Evolutionary conservation across 2,113 vertebrate genomes (phyloP).

Genomic region (Mystacornis crossleyi): DNA sequence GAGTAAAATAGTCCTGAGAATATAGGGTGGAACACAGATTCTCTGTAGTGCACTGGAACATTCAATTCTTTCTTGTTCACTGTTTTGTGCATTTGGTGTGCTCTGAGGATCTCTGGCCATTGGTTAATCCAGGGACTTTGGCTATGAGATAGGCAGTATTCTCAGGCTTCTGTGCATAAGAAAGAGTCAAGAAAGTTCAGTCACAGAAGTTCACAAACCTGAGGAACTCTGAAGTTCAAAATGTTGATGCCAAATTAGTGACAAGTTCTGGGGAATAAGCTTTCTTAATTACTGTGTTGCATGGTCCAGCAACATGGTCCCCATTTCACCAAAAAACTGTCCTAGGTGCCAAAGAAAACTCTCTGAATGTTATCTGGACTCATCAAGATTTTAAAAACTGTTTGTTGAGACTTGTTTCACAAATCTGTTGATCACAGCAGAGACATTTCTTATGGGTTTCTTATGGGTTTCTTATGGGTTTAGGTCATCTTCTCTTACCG

Average conservation of each 20-base stretch:
- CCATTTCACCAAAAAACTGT: neutral
- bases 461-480: neutral
- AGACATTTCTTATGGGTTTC: neutral
- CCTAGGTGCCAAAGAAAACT: neutral
- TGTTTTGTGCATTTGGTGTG: neutral
- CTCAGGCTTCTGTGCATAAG: neutral
- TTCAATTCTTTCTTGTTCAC: neutral
- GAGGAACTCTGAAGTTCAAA: neutral
- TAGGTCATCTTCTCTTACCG: neutral
- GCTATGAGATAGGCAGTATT: neutral
- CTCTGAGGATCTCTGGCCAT: neutral
- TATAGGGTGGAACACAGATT: neutral
- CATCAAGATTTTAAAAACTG: neutral
- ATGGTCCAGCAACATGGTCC: neutral
- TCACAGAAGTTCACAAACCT: neutral
- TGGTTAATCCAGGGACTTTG: neutral
- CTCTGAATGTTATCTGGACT: neutral
- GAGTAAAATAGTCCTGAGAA: neutral
- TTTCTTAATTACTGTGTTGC: neutral
- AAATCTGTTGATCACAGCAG: neutral
- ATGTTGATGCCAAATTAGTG: neutral
- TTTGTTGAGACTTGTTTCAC: neutral
- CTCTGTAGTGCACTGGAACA: neutral
- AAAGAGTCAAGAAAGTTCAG: neutral
- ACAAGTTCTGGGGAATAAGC: neutral